Evolutionary conservation across 2,113 vertebrate genomes (phyloP), one percentile per base, ranked within the genome.

Genomic region (Psilopogon haemacephalus): DNA sequence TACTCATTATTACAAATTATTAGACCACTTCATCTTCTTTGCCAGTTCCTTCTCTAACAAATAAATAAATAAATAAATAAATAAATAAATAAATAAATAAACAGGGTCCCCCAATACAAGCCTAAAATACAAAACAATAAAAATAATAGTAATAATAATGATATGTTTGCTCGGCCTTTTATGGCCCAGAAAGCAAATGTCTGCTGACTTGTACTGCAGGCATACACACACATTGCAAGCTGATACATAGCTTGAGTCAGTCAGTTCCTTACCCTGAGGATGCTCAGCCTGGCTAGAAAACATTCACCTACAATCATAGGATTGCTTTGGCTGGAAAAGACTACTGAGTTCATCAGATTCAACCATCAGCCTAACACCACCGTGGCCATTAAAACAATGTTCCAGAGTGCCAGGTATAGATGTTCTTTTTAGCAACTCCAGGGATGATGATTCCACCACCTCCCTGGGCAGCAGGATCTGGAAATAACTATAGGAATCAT

Each of bases 21-120:
- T 96, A 97, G 90, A 94, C 88, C 94, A 86, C 67, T 98, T 97
- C 62, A 95, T 97, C 88, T 96, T 93, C 80, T 70, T 50, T 88
- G 50, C 71, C 80, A 94, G 46, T 83, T 79, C 78, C 86, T 94
- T 94, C 63, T 48, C 82, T 21, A 60, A 79, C 26, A 82, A 33
- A 68, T 62, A 44, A 48, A 40, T n/a, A 35, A 26, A 33, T 27
- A 64, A 26, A 73, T 42, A 55, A 33, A 46, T n/a, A n/a, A 60
- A 79, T 28, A 82, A 33, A 68, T 62, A 44, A 48, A 40, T n/a
- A 35, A 26, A 33, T 27, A 64, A 26, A 73, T 42, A 55, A 33
- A 46, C 70, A 91, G 79, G 46, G 46, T 73, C 27, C 30, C 35
- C 74, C 55, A 88, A 40, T 69, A 80, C 20, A 86, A 83, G 44